Conservation (phyloP, 2,797 vertebrate genomes). For the Chelon auratus region DNA sequence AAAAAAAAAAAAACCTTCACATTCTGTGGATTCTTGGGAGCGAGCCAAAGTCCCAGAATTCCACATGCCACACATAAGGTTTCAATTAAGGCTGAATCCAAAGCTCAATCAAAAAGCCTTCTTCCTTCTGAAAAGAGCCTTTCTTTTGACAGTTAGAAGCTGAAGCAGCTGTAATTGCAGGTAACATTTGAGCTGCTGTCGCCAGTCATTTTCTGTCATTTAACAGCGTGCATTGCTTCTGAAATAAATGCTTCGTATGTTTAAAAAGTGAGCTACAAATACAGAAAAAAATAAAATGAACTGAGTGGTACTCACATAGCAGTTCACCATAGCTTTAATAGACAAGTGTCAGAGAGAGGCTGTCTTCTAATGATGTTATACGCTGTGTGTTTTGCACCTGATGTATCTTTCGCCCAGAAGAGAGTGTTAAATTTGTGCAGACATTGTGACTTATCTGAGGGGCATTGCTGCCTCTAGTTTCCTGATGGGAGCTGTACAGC, state of each 20-base stretch:
- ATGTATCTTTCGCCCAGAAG: constrained; percentile 2
- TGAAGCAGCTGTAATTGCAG: constrained; percentile 82
- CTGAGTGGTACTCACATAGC: not conserved
- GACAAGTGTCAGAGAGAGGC: constrained; percentile 34
- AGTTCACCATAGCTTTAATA: constrained; percentile 22
- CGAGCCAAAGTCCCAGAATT: constrained; percentile 94
- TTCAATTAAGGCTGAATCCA: constrained; percentile 92
- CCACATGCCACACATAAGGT: constrained; percentile 94
- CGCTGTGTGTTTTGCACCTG: constrained; percentile 8
- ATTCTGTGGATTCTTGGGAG: constrained; percentile 96
- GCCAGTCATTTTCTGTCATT: not conserved
- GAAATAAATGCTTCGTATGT: not conserved
- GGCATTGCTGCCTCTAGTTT: too few species aligned
- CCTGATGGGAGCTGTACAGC: too few species aligned
- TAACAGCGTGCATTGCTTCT: not conserved
- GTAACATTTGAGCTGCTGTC: constrained; percentile 67
- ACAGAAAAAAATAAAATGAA: not conserved
- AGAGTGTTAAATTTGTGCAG: too few species aligned
- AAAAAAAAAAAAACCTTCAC: constrained; percentile 72
- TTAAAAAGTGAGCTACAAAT: not conserved
- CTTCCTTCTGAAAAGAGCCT: constrained; percentile 78
- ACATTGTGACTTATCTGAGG: too few species aligned
- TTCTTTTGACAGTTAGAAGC: constrained; percentile 85
- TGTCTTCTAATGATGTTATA: constrained; percentile 9
- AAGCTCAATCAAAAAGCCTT: constrained; percentile 86